These are phyloP conservation scores for Cyclargus thomasi DNA, from an alignment of 1,140 invertebrate genomes.

Conservation along the genomic window DNA sequence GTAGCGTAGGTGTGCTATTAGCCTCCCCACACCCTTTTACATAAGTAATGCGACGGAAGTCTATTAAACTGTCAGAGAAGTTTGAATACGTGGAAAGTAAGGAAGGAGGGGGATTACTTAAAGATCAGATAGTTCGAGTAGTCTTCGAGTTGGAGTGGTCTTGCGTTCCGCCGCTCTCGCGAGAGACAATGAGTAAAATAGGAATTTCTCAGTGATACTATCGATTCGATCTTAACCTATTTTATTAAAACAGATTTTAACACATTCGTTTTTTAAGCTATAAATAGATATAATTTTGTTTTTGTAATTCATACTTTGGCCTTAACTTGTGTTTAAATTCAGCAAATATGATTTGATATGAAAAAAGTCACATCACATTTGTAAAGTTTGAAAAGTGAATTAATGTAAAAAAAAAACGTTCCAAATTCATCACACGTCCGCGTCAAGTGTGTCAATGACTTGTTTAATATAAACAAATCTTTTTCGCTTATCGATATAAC, in stretches of 20 bases:
- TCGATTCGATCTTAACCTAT: too few species aligned
- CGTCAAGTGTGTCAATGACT: background rate
- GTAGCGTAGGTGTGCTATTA: constrained; percentile 23
- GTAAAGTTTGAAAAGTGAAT: too few species aligned
- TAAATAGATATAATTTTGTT: too few species aligned
- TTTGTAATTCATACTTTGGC: too few species aligned
- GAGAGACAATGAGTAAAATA: constrained; percentile 30
- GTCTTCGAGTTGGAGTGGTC: constrained; percentile 30
- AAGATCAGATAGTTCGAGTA: constrained; percentile 33
- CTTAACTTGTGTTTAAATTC: too few species aligned
- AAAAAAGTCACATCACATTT: too few species aligned
- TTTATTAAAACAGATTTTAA: too few species aligned
- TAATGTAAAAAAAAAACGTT: too few species aligned
- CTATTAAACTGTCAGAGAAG: constrained; percentile 15
- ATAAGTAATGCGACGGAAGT: constrained; percentile 7
- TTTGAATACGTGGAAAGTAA: constrained; percentile 16
- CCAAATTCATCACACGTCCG: background rate
- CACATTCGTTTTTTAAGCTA: too few species aligned
- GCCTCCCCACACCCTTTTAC: background rate
- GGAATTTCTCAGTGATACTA: background rate
- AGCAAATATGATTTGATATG: too few species aligned
- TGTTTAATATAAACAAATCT: background rate
- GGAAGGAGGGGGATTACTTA: constrained; percentile 26
- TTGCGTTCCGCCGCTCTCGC: constrained; percentile 30
- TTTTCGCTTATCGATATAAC: constrained; percentile 17